phyloP scores from a whole-genome alignment of 2,113 vertebrate species.

The Gallinago media region DNA sequence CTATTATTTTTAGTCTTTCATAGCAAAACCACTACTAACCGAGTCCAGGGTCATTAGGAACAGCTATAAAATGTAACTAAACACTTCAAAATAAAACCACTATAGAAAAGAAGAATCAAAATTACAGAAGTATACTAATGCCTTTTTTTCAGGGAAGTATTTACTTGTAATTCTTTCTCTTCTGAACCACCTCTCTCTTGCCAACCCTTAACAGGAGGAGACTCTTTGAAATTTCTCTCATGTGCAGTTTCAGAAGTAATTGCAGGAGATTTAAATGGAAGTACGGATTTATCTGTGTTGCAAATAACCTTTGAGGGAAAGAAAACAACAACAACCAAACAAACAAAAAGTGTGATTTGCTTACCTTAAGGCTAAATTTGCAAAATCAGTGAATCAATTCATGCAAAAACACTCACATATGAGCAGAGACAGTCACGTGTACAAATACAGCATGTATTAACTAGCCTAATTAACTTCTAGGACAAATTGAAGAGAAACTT shows the following conservation, averaged over 20 bases:
- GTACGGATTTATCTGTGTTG: conserved; percentile 69
- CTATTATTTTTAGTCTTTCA: neutral
- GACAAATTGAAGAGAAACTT: neutral
- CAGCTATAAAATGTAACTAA: neutral
- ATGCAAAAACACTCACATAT: neutral
- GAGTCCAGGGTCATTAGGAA: neutral
- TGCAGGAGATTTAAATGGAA: conserved; percentile 70
- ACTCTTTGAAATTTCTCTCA: conserved; percentile 77
- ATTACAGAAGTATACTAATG: neutral
- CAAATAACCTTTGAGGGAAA: conserved; percentile 70
- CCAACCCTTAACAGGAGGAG: conserved; percentile 66
- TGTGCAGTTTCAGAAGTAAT: conserved; percentile 76
- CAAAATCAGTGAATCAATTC: neutral
- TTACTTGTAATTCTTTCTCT: conserved; percentile 59
- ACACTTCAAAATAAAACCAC: neutral
- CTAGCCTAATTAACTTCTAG: neutral
- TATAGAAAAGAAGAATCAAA: neutral
- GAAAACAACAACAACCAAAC: neutral
- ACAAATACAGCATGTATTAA: neutral
- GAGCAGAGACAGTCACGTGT: neutral
- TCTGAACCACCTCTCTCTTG: conserved; percentile 71
- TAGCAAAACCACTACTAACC: neutral
- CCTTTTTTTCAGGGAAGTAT: conserved; percentile 58
- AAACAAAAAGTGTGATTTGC: neutral
- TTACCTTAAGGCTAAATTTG: neutral